phyloP scores from a whole-genome alignment of 2,888 invertebrate species.

The Catocala fraxini region DNA sequence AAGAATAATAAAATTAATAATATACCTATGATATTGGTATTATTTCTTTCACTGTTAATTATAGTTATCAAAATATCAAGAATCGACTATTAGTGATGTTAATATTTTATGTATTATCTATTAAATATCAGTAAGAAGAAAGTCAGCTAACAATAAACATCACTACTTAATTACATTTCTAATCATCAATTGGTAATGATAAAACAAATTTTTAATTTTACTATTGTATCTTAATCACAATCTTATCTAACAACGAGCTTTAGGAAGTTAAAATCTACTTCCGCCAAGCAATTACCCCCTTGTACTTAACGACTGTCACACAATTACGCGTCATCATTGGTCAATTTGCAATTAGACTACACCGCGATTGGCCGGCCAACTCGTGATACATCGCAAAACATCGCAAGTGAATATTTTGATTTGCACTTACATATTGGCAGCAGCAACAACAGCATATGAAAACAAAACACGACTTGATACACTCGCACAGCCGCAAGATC shows the following conservation, averaged over 20 bases:
- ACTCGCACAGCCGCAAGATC: constrained; percentile 57
- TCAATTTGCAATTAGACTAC: not conserved
- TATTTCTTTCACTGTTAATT: too few species aligned
- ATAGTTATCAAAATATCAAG: too few species aligned
- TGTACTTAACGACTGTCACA: not conserved
- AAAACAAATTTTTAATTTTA: too few species aligned
- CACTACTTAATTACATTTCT: too few species aligned
- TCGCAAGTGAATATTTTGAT: not conserved
- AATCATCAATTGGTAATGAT: too few species aligned
- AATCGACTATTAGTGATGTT: too few species aligned
- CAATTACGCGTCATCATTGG: constrained; percentile 22
- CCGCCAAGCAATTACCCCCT: not conserved
- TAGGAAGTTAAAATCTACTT: not conserved
- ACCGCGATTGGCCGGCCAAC: constrained; percentile 16
- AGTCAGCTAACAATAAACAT: too few species aligned
- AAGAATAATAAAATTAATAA: too few species aligned
- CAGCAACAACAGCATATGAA: constrained; percentile 54
- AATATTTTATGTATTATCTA: too few species aligned
- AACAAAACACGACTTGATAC: constrained; percentile 53
- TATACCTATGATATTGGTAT: too few species aligned
- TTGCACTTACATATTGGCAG: constrained; percentile 65
- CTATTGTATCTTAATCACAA: too few species aligned
- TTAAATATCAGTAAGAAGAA: too few species aligned
- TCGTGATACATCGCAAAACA: constrained; percentile 8
- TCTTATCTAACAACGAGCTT: not conserved